Evolutionary conservation across 2,113 vertebrate genomes (phyloP).

Genomic region (Pantherophis guttatus): DNA sequence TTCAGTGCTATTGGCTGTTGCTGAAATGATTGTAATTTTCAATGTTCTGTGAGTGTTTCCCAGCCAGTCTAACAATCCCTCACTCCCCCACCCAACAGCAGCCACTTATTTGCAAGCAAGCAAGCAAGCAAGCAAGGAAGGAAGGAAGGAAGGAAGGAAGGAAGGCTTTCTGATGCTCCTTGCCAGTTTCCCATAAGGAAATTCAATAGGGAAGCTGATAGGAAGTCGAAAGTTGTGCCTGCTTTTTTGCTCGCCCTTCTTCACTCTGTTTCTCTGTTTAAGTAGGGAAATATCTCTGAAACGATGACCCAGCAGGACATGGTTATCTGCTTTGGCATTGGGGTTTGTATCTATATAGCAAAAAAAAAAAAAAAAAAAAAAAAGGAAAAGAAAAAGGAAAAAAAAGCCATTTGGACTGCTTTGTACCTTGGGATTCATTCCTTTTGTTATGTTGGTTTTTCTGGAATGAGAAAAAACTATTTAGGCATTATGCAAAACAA

Average conservation of each 20-base stretch:
- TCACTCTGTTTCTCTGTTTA: background rate
- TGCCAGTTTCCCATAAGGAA: background rate
- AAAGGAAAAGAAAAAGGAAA: background rate
- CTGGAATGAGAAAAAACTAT: constrained; percentile 25
- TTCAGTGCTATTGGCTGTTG: background rate
- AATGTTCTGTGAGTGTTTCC: background rate
- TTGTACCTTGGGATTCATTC: constrained; percentile 53
- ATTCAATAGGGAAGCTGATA: background rate
- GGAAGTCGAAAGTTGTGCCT: background rate
- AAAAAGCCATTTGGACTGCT: constrained; percentile 43
- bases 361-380: background rate
- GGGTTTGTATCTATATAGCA: constrained; percentile 53
- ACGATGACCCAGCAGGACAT: background rate
- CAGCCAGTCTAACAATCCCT: background rate
- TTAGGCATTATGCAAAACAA: background rate
- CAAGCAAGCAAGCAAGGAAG: too few relatives aligned
- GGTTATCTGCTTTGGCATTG: constrained; percentile 41
- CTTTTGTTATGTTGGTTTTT: constrained; percentile 42
- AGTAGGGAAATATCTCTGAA: background rate
- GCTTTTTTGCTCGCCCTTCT: background rate
- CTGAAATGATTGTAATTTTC: background rate
- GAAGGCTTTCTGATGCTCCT: background rate
- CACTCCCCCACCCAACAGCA: background rate
- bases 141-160: background rate
- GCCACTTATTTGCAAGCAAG: background rate